Evolutionary conservation across 2,113 vertebrate species (phyloP), one percentile per base, ranked within the genome.

Genomic region (Atrichornis clamosus): DNA sequence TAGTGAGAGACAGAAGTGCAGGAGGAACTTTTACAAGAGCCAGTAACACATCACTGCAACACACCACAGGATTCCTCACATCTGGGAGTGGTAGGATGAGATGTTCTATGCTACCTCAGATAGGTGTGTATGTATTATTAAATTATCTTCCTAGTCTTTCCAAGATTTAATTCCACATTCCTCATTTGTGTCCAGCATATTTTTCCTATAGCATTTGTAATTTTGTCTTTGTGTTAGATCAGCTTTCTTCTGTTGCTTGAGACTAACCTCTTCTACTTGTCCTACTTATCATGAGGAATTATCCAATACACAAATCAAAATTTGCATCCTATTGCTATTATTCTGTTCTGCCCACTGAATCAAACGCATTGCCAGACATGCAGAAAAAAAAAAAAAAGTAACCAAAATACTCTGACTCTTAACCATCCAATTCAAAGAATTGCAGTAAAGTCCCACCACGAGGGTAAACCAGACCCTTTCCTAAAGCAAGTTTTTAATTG

Each of bases 341-440:
- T 39, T 26, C 8, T 65, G 6, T 14, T 58, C 67, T 86, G 15
- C 14, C 28, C 6, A 28, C 0, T 42, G 13, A 24, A 68, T 50
- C 33, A 55, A 87, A 63, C 14, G 10, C 1, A 0, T 32, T 56
- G 30, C 24, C 19, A 64, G 28, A 37, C 1, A 1, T 11, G 27
- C 30, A 67, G 9, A 4, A 10, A n/a, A 44, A 46, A 47, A 67
- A 53, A 46, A 13, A 37, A 39, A 23, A 5, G 4, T 26, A 59
- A 27, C 8, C 63, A 41, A 47, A 74, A 12, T 33, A 53, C 17
- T 67, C 37, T 73, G 24, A 65, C 14, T 65, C 33, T 53, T 28
- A 63, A 59, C 5, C 4, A 65, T 4, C 6, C 3, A 28, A 19
- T 30, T 49, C 4, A 52, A 87, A 46, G 7, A 60, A 68, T 0